Base-by-base conservation (phyloP, 1,140 invertebrate species). In the Frieseomelitta varia region DNA sequence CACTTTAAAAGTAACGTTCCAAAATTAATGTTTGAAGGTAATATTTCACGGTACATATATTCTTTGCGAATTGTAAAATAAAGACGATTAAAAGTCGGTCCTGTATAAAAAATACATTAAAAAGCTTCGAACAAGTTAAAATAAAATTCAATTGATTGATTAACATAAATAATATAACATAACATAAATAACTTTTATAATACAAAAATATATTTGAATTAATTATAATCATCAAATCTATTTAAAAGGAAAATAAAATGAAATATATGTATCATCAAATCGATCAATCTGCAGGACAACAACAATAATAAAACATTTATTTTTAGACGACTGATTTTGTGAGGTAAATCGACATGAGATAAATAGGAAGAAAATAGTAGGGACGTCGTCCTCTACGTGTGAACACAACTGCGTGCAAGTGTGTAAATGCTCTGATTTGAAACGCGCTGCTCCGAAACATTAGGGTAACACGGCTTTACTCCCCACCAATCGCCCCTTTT, bases 361-460 rank as follows among this genome's bases (percentile, higher is more conserved):
- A 76, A 72, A 85, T 85, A 67, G 27, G 58, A 63, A n/a, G 81
- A 76, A 61, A 53, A 58, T 19, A 39, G 3, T 39, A 74, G 53
- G 65, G 63, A 39, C 53, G 55, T 73, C 10, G 47, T 65, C 55
- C 34, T 47, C 39, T 78, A 58, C 55, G 77, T 67, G 85, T 77
- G 76, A 75, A 86, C 81, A 71, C 73, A 72, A 85, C 77, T 80
- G 78, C 84, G 61, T 85, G 84, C 84, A 79, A 85, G 78, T 86
- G 61, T 87, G 84, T 87, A 79, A 85, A 84, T 72, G 83, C 63
- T 11, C 80, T 68, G 69, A 84, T 73, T 77, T 47, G 39, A 47
- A 47, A 80, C 30, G 69, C 68, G 82, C 30, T 21, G 51, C 12
- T 79, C 19, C n/a, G 68, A 84, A 79, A 68, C 75, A 53, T 58